phyloP scores from a whole-genome alignment of 1,140 invertebrate species.

The Heliconius hewitsoni region DNA sequence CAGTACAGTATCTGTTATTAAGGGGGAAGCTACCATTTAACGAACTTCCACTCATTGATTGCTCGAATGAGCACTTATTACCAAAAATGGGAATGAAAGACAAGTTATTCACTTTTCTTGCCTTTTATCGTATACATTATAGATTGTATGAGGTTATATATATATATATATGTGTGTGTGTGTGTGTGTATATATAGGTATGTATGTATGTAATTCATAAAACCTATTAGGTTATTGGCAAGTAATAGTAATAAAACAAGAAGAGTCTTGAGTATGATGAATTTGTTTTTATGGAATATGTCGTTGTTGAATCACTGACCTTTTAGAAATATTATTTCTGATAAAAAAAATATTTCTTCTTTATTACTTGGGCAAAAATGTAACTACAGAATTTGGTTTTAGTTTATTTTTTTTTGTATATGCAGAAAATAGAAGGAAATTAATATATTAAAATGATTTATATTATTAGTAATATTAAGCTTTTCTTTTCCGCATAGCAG shows the following conservation, averaged over 20 bases:
- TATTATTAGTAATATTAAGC: too few species aligned
- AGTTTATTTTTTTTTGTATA: too few species aligned
- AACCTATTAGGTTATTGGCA: conserved; percentile 34
- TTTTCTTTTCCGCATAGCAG: too few species aligned
- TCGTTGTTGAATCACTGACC: not conserved
- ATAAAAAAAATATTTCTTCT: not conserved
- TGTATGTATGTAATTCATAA: conserved; percentile 22
- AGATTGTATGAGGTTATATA: not conserved
- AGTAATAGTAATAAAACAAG: conserved; percentile 41
- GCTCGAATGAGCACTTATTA: conserved; percentile 27
- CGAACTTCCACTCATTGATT: conserved; percentile 23
- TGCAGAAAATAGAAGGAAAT: too few species aligned
- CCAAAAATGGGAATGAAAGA: conserved; percentile 13
- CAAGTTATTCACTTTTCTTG: not conserved
- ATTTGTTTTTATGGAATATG: not conserved
- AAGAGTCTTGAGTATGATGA: conserved; percentile 37
- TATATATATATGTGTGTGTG: too few species aligned
- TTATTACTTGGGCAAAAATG: not conserved
- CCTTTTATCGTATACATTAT: not conserved
- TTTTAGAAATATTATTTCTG: not conserved
- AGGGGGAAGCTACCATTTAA: conserved; percentile 25
- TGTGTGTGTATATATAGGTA: conserved; percentile 28
- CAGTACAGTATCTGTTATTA: conserved; percentile 11
- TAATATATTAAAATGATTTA: too few species aligned
- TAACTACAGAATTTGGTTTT: too few species aligned